These are phyloP conservation scores for Beroe ovata DNA, from an alignment of 37 sponge, comb jelly and placozoan species.

Conservation along the genomic window DNA sequence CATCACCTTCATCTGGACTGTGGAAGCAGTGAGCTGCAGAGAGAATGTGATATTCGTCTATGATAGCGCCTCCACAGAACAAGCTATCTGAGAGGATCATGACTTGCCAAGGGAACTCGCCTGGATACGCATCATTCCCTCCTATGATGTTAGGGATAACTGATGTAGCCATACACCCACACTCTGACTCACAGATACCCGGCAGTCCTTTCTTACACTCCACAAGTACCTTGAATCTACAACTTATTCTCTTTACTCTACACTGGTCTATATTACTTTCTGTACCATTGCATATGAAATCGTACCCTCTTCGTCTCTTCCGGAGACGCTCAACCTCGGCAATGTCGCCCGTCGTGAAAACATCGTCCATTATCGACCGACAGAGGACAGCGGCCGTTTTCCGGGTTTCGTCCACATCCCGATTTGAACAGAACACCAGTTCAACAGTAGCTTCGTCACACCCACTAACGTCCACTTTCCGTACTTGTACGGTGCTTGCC, in stretches of 20 bases:
- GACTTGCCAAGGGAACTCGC: slow-evolving; percentile 43
- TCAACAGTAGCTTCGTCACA: no score
- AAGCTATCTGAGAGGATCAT: background rate
- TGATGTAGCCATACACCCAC: slow-evolving; percentile 8
- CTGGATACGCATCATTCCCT: background rate
- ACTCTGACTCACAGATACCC: background rate
- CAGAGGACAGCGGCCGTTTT: background rate
- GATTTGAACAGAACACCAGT: background rate
- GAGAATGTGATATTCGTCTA: background rate
- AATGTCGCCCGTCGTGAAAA: background rate
- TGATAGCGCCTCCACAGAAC: background rate
- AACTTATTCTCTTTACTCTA: background rate
- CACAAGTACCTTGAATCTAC: background rate
- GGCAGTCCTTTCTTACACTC: background rate
- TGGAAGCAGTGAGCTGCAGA: slow-evolving; percentile 36
- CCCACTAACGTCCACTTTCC: no score
- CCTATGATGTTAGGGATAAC: background rate
- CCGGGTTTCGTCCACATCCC: background rate
- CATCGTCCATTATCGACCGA: background rate
- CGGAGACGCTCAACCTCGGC: background rate
- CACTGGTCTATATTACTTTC: slow-evolving; percentile 26
- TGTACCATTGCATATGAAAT: background rate
- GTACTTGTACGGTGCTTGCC: no score
- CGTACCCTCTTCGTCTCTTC: slow-evolving; percentile 7
- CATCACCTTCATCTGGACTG: background rate